A percentile compares a stretch with the other conserved stretches of the same genome.
phyloP scores from a whole-genome alignment of 1,140 invertebrate genomes.

The Drosophila murphyi region DNA sequence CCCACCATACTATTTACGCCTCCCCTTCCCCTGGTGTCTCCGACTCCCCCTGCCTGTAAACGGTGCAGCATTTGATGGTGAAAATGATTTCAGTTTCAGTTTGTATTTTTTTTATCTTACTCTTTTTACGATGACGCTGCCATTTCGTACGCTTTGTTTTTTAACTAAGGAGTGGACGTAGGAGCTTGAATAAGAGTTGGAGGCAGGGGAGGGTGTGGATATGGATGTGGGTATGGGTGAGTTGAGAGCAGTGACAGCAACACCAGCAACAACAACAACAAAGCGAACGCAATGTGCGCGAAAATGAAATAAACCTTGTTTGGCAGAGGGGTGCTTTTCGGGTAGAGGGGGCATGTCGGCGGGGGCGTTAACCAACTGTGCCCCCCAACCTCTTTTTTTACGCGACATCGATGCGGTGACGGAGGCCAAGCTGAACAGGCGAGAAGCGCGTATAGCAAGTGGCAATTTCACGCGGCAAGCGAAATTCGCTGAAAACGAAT shows the following conservation, averaged over 20 bases:
- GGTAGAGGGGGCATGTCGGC: slow-evolving; percentile 8
- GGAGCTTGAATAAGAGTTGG: background rate
- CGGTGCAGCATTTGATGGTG: slow-evolving; percentile 57
- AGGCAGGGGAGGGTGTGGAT: background rate
- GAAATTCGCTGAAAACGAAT: slow-evolving; percentile 17
- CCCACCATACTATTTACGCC: slow-evolving; percentile 46
- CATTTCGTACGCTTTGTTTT: slow-evolving; percentile 74
- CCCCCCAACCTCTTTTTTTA: slow-evolving; percentile 5
- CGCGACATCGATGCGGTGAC: slow-evolving; percentile 65
- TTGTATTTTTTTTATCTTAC: slow-evolving; percentile 43
- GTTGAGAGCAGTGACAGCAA: background rate
- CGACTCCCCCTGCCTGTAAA: slow-evolving; percentile 13
- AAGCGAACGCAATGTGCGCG: slow-evolving; percentile 74
- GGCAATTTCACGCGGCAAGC: slow-evolving; percentile 78
- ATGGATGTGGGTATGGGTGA: background rate
- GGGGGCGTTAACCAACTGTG: slow-evolving; percentile 24
- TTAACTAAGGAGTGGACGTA: background rate
- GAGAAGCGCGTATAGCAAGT: slow-evolving; percentile 77
- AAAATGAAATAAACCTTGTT: slow-evolving; percentile 82
- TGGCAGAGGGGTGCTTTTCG: background rate
- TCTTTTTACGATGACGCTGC: slow-evolving; percentile 71
- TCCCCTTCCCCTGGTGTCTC: background rate
- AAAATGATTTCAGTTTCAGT: slow-evolving; percentile 75
- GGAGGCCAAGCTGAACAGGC: slow-evolving; percentile 82
- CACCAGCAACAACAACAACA: slow-evolving; percentile 57